These are phyloP conservation scores for Clanis bilineata DNA, from an alignment of 2,888 invertebrate species.

Conservation along the genomic window DNA sequence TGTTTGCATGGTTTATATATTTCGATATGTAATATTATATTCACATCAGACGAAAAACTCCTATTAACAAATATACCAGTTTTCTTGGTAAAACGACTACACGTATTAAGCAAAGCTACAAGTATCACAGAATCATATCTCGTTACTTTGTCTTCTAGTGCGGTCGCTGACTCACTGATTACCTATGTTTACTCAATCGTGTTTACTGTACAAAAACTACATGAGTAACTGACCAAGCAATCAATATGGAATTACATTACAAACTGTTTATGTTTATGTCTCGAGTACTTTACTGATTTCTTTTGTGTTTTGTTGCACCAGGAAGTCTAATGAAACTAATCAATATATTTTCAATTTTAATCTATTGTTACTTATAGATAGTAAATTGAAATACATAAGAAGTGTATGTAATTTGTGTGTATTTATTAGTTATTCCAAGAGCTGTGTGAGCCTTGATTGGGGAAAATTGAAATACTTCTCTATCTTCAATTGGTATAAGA, in stretches of 20 bases:
- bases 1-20: neutral
- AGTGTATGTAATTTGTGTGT: neutral
- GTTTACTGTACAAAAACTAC: neutral
- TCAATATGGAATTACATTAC: conserved; percentile 3
- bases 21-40: neutral
- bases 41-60: neutral
- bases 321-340: too few species aligned
- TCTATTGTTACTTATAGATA: too few species aligned
- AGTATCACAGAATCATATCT: neutral
- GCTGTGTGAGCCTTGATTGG: neutral
- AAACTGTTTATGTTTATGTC: neutral
- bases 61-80: neutral
- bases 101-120: neutral
- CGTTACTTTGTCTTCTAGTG: neutral
- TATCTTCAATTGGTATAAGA: neutral
- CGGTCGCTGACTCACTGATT: conserved; percentile 8
- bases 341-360: too few species aligned
- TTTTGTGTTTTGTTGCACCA: neutral
- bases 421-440: neutral
- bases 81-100: neutral
- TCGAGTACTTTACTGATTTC: neutral
- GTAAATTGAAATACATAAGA: too few species aligned
- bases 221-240: neutral
- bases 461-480: neutral
- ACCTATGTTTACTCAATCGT: conserved; percentile 7